Conservation (phyloP, 2,113 vertebrate genomes). For the Siniperca knerii region DNA sequence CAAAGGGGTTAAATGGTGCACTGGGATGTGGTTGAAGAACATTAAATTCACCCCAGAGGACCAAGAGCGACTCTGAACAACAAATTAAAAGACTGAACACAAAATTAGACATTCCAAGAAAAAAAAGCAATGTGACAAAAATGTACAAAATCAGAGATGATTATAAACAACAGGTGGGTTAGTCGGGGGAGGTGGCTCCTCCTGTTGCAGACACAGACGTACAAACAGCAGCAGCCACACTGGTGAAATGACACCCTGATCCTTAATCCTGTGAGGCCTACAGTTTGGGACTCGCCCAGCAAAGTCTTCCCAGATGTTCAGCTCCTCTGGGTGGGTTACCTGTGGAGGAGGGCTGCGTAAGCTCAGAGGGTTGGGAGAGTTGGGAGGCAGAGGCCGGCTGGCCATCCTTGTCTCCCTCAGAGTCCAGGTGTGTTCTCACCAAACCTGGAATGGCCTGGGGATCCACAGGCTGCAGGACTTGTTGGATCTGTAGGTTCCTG, state of each 20-base stretch:
- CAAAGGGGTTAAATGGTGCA: constrained; percentile 50
- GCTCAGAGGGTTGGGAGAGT: constrained; percentile 80
- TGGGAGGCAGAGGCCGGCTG: constrained; percentile 81
- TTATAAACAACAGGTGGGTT: constrained; percentile 61
- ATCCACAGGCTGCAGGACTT: constrained; percentile 87
- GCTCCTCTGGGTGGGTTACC: constrained; percentile 87
- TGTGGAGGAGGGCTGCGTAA: constrained; percentile 85
- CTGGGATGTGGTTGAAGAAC: constrained; percentile 52
- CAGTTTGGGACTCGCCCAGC: constrained; percentile 1
- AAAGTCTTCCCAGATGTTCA: constrained; percentile 23
- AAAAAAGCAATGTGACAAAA: constrained; percentile 51
- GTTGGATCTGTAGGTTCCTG: constrained; percentile 89
- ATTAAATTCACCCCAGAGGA: constrained; percentile 49
- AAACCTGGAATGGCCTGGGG: constrained; percentile 89
- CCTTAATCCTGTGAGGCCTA: constrained; percentile 30
- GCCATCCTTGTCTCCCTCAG: constrained; percentile 86
- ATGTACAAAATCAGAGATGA: constrained; percentile 47
- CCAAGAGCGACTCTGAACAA: constrained; percentile 48
- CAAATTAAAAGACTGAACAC: constrained; percentile 64
- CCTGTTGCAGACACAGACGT: constrained; percentile 40
- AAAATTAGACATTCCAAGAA: constrained; percentile 70
- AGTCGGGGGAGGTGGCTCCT: constrained; percentile 44
- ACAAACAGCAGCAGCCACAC: constrained; percentile 58
- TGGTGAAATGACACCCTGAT: constrained; percentile 32
- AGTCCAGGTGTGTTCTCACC: constrained; percentile 84